Base-by-base conservation (phyloP, 2,888 invertebrate species). In the Diadromus collaris region DNA sequence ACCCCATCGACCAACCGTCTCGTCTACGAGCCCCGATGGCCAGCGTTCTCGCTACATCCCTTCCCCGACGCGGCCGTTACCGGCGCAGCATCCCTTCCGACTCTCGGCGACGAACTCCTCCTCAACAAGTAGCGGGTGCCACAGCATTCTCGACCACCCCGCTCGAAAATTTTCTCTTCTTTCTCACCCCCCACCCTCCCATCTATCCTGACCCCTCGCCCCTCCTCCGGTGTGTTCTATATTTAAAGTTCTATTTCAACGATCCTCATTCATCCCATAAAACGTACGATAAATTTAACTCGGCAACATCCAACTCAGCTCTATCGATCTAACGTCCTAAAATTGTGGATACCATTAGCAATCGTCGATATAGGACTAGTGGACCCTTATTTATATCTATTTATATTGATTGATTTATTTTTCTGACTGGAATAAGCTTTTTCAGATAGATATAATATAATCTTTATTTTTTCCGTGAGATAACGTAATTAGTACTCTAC, bases 181-280 rank as follows among this genome's bases (percentile, higher is more conserved):
- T 16, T 2, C 27, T 19, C 48, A 9, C 16, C 54, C 27, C 24
- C 27, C n/a, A 7, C 54, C 29, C 9, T 29, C 27, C 7, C 38
- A 1, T 34, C 24, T 6, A 34, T 69, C 48, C 32, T 65, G 21
- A 60, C n/a, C 34, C 19, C 34, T 41, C 38, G 44, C 46, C 2
- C 27, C 69, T 72, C 68, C 64, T 51, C 7, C 68, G 73, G 67
- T 51, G 76, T 81, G 71, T 58, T 64, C 44, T 70, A 69, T 64
- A 70, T 64, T 64, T 67, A 41, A 71, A 51, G 34, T 13, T 56
- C 56, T 6, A 41, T 69, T 38, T 56, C 27, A 32, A 44, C 48
- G 51, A 29, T 51, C 21, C 65, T 16, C 51, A 51, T 65, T 65
- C 51, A 48, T 44, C 6, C 63, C 34, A 21, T 16, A 10, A 10